A percentile compares a stretch with the other conserved stretches of the same genome.
These are phyloP conservation scores for Python bivittatus DNA, from an alignment of 2,113 vertebrate genomes.

Conservation along the genomic window DNA sequence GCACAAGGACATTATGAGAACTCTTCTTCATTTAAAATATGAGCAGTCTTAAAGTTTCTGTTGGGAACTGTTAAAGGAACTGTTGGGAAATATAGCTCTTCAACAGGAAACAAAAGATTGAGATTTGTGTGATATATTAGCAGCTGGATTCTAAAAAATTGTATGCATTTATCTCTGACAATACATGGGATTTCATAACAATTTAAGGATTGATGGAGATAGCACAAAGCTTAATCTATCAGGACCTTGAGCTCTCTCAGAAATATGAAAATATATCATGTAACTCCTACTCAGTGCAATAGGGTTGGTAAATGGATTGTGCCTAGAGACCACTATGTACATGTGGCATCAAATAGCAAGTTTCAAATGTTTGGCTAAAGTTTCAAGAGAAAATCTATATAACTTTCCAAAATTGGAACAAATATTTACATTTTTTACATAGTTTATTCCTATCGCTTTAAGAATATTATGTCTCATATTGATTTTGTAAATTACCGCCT, in stretches of 20 bases:
- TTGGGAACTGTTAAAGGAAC: no score
- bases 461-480: conserved; percentile 60
- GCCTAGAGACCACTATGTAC: conserved; percentile 45
- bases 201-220: conserved; percentile 53
- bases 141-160: conserved; percentile 68
- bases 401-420: conserved; percentile 44
- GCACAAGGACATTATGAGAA: conserved; percentile 55
- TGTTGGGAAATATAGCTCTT: conserved; percentile 68
- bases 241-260: not conserved
- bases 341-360: conserved; percentile 48
- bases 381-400: conserved; percentile 39
- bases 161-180: conserved; percentile 38
- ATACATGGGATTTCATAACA: conserved; percentile 46
- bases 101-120: conserved; percentile 53
- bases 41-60: conserved; percentile 46
- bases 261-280: not conserved
- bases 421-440: conserved; percentile 66
- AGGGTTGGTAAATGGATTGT: not conserved
- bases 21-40: conserved; percentile 1
- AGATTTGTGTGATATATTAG: conserved; percentile 74
- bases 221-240: not conserved
- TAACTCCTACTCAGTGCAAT: not conserved
- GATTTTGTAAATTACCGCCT: conserved; percentile 60
- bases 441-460: conserved; percentile 58
- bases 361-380: conserved; percentile 26